Conservation (phyloP, 2,888 invertebrate genomes). For the Trissolcus brochymenae region DNA sequence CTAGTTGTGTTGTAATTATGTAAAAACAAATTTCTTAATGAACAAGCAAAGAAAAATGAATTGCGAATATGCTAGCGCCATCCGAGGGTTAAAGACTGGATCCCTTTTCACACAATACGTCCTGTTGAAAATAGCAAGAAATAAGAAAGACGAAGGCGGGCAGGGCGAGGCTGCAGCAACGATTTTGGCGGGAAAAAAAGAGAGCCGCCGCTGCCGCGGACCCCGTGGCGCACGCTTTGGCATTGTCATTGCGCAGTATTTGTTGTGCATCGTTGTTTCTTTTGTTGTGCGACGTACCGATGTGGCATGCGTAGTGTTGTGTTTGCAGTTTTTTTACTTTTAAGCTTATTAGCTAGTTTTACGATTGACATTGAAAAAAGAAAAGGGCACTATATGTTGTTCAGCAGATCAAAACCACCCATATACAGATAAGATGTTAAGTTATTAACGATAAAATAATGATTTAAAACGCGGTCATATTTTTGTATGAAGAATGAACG, state of each 20-base stretch:
- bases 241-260: constrained; percentile 59
- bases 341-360: constrained; percentile 65
- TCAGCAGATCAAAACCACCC: constrained; percentile 1
- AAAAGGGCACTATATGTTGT: neutral
- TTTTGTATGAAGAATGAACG: constrained; percentile 3
- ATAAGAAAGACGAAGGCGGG: neutral
- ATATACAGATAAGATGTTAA: neutral
- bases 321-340: constrained; percentile 57
- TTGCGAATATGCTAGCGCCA: too few relatives aligned
- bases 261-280: constrained; percentile 64
- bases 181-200: constrained; percentile 15
- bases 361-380: neutral
- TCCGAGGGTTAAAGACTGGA: too few relatives aligned
- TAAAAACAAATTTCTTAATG: too few relatives aligned
- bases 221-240: constrained; percentile 65
- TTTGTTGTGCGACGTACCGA: constrained; percentile 58
- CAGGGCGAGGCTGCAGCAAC: neutral
- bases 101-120: too few relatives aligned
- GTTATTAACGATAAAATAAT: constrained; percentile 1
- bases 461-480: constrained; percentile 1
- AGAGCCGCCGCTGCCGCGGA: constrained; percentile 24
- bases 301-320: constrained; percentile 69
- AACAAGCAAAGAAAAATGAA: too few relatives aligned
- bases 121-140: too few relatives aligned
- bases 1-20: too few relatives aligned